Evolutionary conservation across 2,888 invertebrate genomes (phyloP), one percentile per base, ranked within the genome.

Genomic region (Harmothoe impar): DNA sequence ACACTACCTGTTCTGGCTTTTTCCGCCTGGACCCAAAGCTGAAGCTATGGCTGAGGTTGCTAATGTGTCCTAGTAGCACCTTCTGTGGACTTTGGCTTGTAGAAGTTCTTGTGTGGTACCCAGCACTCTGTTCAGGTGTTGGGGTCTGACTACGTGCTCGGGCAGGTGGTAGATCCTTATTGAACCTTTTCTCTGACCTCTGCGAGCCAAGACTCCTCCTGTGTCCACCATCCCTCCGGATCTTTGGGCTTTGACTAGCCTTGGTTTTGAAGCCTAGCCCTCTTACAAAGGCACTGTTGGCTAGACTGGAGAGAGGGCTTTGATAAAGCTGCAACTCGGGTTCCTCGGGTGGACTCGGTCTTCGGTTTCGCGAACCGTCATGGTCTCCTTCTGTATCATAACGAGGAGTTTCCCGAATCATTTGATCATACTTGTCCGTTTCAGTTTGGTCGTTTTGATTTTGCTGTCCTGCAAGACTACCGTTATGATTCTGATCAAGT

Each of bases 31-130:
- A 35, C 81, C 81, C 81, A 43, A 81, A 81, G 81, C 81, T 81
- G 81, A 81, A 81, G 81, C 81, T 81, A 25, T 81, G 81, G n/a
- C 81, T 81, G 35, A 81, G 81, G 43, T 43, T 81, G 81, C 33
- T 25, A 35, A 81, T n/a, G 81, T 81, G 81, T 15, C 81, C 81
- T 17, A 81, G 15, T 17, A 81, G 5, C 23, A n/a, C 35, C 23
- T 81, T 81, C 43, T 33, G 81, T 20, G 35, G 33, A 29, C 77
- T 77, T n/a, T 15, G 43, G 72, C 29, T 31, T 29, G 29, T 5
- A 7, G 29, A 29, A 5, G 0, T 20, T n/a, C 62, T 62, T n/a
- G 62, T 62, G 20, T n/a, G 23, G 3, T n/a, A n/a, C 23, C 62
- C 62, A 43, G 43, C 43, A 43, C 43, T 43, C 43, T 43, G 43